Evolutionary conservation across 2,797 vertebrate genomes (phyloP), one percentile per base, ranked within the genome.

Genomic region (Gadopsis bispinosus): DNA sequence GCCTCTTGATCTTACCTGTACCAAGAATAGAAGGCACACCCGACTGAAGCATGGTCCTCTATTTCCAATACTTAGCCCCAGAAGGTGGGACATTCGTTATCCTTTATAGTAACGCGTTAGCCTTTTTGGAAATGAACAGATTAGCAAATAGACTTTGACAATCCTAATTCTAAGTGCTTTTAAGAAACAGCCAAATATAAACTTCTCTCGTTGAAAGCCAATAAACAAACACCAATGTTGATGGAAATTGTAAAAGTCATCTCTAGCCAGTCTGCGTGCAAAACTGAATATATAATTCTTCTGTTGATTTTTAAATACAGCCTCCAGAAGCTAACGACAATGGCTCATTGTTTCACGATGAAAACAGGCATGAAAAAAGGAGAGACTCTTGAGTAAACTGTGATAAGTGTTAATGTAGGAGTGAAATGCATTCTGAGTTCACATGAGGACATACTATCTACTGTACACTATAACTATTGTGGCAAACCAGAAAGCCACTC

Each of bases 301-400:
- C 2, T 10, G 19, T 55, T 68, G 35, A 22, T 58, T 10, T 50
- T 74, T 26, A 26, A 47, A 67, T 70, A 51, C 53, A 60, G 20
- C 9, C 31, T 5, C 26, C 47, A 79, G 48, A 65, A n/a, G 54
- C 16, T 55, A 26, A 54, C 61, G 53, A 77, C 56, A 65, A 61
- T 61, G 47, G 29, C 59, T 56, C 29, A 29, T 35, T 72, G 41
- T 79, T 79, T 54, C 71, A 47, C 69, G 74, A 55, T 31, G 65
- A 53, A 73, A 51, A 35, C 58, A 67, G 69, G 71, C 59, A 72
- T 66, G 37, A 81, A 54, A 79, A 81, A 85, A 79, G 70, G 78
- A 66, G 73, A 73, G 50, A 65, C 51, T 63, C 73, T 80, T 81
- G 50, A 63, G 79, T 80, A 88, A 86, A 88, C 59, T 69, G 56